phyloP scores from a whole-genome alignment of 1,140 invertebrate genomes.

The Drosophila arizonae region DNA sequence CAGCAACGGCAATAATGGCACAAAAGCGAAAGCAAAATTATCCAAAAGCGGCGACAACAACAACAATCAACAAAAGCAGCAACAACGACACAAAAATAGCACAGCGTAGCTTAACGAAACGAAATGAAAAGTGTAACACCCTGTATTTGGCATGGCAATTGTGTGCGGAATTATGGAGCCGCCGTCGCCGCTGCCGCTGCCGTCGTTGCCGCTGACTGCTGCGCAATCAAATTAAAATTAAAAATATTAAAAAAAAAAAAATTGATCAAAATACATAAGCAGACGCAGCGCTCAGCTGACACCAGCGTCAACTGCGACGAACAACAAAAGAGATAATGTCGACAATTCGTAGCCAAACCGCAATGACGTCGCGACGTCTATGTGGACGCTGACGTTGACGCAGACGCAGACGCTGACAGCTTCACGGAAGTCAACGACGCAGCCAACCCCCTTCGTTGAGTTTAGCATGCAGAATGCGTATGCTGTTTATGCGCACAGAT shows the following conservation, averaged over 20 bases:
- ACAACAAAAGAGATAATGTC: conserved; percentile 49
- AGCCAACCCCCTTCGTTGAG: neutral
- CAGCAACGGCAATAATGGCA: conserved; percentile 51
- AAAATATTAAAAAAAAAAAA: conserved; percentile 53
- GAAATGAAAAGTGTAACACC: conserved; percentile 63
- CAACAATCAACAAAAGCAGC: conserved; percentile 27
- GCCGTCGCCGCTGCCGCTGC: conserved; percentile 7
- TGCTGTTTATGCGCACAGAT: conserved; percentile 30
- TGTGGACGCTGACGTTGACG: neutral
- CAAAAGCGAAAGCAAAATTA: conserved; percentile 79
- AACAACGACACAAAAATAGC: conserved; percentile 61
- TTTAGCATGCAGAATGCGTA: conserved; percentile 64
- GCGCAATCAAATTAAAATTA: conserved; percentile 48
- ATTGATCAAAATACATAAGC: conserved; percentile 4
- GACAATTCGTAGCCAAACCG: conserved; percentile 42
- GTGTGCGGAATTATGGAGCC: conserved; percentile 69
- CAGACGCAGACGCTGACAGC: conserved; percentile 12
- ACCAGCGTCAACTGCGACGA: conserved; percentile 14
- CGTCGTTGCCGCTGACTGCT: conserved; percentile 10
- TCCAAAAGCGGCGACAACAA: conserved; percentile 68
- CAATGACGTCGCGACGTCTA: conserved; percentile 30
- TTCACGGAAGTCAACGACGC: conserved; percentile 20
- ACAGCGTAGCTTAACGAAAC: conserved; percentile 56
- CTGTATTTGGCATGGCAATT: conserved; percentile 73
- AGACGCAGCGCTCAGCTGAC: conserved; percentile 33